Evolutionary conservation across 2,888 invertebrate genomes (phyloP).

Genomic region (Siphonodentalium dalli): DNA sequence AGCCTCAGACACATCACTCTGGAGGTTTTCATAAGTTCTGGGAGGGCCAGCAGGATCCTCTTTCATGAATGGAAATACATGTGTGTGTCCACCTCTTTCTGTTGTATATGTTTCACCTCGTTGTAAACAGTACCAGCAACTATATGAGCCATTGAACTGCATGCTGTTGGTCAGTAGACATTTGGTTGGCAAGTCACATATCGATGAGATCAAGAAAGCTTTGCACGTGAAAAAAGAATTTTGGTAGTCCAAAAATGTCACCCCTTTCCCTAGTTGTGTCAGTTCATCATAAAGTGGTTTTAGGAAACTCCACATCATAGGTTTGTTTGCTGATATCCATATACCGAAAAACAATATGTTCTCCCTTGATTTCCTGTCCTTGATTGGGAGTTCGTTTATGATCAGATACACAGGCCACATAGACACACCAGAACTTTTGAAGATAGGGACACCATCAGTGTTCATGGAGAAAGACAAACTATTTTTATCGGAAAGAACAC

Average conservation of each 20-base stretch:
- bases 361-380: slow-evolving; percentile 8
- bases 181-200: slow-evolving; percentile 11
- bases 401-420: slow-evolving; percentile 10
- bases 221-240: background rate
- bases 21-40: slow-evolving; percentile 1
- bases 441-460: slow-evolving; percentile 9
- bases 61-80: slow-evolving; percentile 2
- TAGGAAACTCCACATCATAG: slow-evolving; percentile 11
- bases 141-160: too few relatives aligned
- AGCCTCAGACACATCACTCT: background rate
- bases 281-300: slow-evolving; percentile 8
- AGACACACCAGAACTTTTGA: slow-evolving; percentile 3
- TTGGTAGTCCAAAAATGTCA: background rate
- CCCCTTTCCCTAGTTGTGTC: background rate
- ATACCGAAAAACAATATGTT: slow-evolving; percentile 5
- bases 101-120: slow-evolving; percentile 3
- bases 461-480: slow-evolving; percentile 2
- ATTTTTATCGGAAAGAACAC: slow-evolving; percentile 3
- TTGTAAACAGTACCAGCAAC: slow-evolving; percentile 18
- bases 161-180: too few relatives aligned
- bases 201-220: background rate
- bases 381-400: slow-evolving; percentile 4
- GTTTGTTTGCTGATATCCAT: slow-evolving; percentile 6
- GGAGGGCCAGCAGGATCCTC: background rate
- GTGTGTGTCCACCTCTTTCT: slow-evolving; percentile 3